Percentiles rank a stretch among this genome's conserved stretches.
Evolutionary conservation across 2,888 invertebrate genomes (phyloP).

Genomic region (Chalcis sispes): DNA sequence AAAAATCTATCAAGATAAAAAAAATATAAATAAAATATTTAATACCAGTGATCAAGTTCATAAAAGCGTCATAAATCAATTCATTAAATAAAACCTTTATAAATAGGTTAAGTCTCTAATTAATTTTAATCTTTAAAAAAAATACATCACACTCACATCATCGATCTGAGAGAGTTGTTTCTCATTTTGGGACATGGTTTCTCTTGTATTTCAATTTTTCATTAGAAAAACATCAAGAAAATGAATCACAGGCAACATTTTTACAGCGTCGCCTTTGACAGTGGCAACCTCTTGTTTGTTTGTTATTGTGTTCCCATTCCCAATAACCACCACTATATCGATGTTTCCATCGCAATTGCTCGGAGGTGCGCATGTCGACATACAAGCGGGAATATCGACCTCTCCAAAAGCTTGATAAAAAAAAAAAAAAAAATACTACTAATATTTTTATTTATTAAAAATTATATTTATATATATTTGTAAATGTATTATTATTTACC

Average conservation of each 20-base stretch:
- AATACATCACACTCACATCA: conserved; percentile 51
- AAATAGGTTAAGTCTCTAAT: too few species aligned
- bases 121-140: too few species aligned
- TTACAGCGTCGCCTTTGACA: conserved; percentile 8
- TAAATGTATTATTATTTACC: too few species aligned
- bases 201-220: conserved; percentile 4
- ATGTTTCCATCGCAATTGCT: background rate
- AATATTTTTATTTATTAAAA: too few species aligned
- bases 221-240: conserved; percentile 27
- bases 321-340: background rate
- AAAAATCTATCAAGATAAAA: background rate
- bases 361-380: conserved; percentile 8
- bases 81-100: too few species aligned
- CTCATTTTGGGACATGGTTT: conserved; percentile 49
- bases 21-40: background rate
- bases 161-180: conserved; percentile 40
- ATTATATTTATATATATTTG: too few species aligned
- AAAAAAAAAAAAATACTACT: too few species aligned
- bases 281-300: conserved; percentile 3
- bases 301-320: conserved; percentile 6
- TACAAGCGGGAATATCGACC: conserved; percentile 2
- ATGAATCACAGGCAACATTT: conserved; percentile 4
- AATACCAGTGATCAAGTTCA: too few species aligned
- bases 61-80: too few species aligned
- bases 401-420: too few species aligned